phyloP scores from a whole-genome alignment of 30 jellyfish, hydroid and myxozoan species.

The Chironex yamaguchii region DNA sequence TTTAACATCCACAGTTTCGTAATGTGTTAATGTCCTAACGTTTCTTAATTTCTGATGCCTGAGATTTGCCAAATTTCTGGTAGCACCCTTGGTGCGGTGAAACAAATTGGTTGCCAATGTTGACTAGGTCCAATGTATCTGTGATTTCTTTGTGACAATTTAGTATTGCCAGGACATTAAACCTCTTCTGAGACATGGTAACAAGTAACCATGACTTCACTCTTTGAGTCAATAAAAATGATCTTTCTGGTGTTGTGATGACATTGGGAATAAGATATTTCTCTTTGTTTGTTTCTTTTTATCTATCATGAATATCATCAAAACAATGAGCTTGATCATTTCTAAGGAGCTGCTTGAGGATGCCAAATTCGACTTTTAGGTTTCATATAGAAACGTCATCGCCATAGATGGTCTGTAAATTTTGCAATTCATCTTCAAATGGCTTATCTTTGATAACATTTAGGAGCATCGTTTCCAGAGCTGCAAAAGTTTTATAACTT shows the following conservation, averaged over 20 bases:
- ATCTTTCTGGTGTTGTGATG: constrained; percentile 34
- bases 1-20: too few relatives aligned
- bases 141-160: constrained; percentile 29
- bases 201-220: constrained; percentile 37
- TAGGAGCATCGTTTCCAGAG: constrained; percentile 42
- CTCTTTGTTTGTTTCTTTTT: not conserved
- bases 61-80: constrained; percentile 4
- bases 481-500: constrained; percentile 19
- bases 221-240: constrained; percentile 41
- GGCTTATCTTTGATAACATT: constrained; percentile 19
- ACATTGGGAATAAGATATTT: constrained; percentile 24
- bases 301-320: constrained; percentile 1
- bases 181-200: constrained; percentile 40
- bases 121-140: constrained; percentile 19
- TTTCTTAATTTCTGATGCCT: not conserved
- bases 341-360: not conserved
- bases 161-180: not conserved
- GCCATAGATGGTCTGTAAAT: not conserved
- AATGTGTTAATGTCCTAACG: too few relatives aligned
- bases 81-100: not conserved
- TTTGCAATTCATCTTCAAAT: constrained; percentile 1
- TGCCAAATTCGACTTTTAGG: not conserved
- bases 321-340: not conserved
- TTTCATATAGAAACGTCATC: not conserved
- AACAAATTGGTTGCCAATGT: constrained; percentile 2